Conservation (phyloP, 2,797 vertebrate species). For the Phaenicophaeus curvirostris region DNA sequence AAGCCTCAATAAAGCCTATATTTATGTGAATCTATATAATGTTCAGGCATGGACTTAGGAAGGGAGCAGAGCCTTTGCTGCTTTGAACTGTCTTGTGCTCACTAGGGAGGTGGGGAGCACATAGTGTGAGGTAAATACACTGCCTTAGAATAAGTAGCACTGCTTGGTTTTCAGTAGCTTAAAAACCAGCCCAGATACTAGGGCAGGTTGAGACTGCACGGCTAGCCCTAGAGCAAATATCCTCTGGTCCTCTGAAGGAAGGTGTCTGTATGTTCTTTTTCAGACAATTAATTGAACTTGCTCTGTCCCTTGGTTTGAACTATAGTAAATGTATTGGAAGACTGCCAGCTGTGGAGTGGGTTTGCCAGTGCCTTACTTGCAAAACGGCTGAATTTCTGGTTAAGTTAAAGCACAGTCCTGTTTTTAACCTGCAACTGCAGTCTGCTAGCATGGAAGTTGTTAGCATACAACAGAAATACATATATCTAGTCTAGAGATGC, state of each 20-base stretch:
- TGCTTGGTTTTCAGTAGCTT: neutral
- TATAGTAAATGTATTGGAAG: neutral
- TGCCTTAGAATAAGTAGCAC: neutral
- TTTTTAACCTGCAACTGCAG: neutral
- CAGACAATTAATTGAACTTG: neutral
- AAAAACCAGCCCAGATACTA: neutral
- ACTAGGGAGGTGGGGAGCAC: no score
- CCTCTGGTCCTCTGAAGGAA: neutral
- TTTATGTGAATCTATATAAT: neutral
- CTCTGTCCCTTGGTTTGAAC: neutral
- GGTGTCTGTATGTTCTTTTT: neutral
- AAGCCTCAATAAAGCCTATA: neutral
- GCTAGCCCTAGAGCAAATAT: neutral
- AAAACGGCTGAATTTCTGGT: neutral
- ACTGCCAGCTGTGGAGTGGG: neutral
- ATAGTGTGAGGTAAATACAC: neutral
- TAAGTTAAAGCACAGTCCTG: neutral
- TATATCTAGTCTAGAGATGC: neutral
- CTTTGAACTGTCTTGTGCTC: neutral
- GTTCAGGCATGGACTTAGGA: neutral
- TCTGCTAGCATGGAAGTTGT: neutral
- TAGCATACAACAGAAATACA: neutral
- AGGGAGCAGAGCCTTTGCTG: neutral
- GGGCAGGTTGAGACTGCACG: neutral
- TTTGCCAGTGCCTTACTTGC: neutral